Percentiles rank a stretch among this genome's conserved stretches.
phyloP scores from a whole-genome alignment of 2,888 invertebrate genomes.

The Maniola hyperantus region DNA sequence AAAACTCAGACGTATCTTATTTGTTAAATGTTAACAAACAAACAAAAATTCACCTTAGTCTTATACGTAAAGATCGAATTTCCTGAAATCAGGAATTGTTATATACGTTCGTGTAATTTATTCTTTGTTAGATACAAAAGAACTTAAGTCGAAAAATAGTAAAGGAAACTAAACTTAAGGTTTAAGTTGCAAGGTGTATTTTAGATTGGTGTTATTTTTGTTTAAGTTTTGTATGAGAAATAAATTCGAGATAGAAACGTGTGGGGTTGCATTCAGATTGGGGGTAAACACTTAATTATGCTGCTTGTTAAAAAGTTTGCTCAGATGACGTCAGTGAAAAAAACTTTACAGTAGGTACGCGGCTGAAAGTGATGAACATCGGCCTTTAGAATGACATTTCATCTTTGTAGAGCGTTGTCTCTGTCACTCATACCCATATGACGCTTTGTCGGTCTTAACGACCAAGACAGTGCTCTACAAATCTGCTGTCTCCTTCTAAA shows the following conservation, averaged over 20 bases:
- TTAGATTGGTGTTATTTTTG: conserved; percentile 1
- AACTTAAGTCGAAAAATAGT: neutral
- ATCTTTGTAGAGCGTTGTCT: no score
- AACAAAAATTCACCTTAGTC: conserved; percentile 25
- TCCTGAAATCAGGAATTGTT: neutral
- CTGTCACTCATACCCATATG: no score
- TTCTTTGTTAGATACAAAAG: conserved; percentile 10
- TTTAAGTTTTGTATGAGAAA: conserved; percentile 23
- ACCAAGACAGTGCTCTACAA: no score
- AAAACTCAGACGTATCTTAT: conserved; percentile 24
- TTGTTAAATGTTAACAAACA: neutral
- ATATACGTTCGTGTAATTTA: conserved; percentile 24
- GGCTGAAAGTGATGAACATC: no score
- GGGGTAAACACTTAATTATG: conserved; percentile 41
- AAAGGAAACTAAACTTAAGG: conserved; percentile 19
- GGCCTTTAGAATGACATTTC: no score
- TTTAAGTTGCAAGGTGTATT: neutral
- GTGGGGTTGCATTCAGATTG: conserved; percentile 39
- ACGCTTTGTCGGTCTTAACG: no score
- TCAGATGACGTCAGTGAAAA: conserved; percentile 15
- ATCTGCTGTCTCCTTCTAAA: no score
- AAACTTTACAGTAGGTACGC: no score
- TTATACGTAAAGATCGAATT: conserved; percentile 20
- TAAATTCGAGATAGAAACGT: conserved; percentile 35
- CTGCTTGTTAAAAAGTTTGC: conserved; percentile 36